These are phyloP conservation scores for Chaetoderma sp. DNA, from an alignment of 2,888 invertebrate genomes.

Conservation along the genomic window DNA sequence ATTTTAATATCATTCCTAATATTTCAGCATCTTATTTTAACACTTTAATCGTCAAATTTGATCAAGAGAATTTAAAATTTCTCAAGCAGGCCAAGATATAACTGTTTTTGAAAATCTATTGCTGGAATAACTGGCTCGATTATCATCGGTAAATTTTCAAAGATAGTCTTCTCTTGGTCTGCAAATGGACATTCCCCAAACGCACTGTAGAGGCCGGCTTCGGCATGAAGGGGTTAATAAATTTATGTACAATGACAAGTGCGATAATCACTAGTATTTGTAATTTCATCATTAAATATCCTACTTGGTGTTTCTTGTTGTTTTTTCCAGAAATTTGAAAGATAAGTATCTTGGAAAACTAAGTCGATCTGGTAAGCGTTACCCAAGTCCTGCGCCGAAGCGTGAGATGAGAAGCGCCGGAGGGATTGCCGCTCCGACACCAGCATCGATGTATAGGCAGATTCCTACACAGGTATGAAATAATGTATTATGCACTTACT, in stretches of 20 bases:
- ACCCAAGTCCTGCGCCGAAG: constrained; percentile 39
- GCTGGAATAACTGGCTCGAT: no score
- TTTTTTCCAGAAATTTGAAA: constrained; percentile 45
- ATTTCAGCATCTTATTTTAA: not conserved
- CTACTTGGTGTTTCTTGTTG: not conserved
- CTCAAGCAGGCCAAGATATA: not conserved
- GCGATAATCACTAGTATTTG: no score
- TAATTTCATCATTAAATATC: no score
- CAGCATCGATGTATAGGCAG: no score
- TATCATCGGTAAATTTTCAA: no score
- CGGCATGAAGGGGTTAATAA: not conserved
- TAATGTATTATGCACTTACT: no score
- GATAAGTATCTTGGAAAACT: constrained; percentile 48
- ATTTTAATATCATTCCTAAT: not conserved
- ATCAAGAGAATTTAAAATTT: not conserved
- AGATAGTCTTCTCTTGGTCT: no score
- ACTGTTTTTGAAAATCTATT: no score
- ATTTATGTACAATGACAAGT: not conserved
- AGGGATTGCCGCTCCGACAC: constrained; percentile 54
- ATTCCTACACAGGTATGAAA: no score
- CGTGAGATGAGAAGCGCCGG: constrained; percentile 42
- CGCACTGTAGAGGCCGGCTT: no score
- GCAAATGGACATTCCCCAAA: no score
- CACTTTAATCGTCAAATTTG: no score
- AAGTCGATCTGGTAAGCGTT: constrained; percentile 45